Evolutionary conservation across 2,797 vertebrate genomes (phyloP), one percentile per base, ranked within the genome.

Genomic region (Myripristis jacobus): DNA sequence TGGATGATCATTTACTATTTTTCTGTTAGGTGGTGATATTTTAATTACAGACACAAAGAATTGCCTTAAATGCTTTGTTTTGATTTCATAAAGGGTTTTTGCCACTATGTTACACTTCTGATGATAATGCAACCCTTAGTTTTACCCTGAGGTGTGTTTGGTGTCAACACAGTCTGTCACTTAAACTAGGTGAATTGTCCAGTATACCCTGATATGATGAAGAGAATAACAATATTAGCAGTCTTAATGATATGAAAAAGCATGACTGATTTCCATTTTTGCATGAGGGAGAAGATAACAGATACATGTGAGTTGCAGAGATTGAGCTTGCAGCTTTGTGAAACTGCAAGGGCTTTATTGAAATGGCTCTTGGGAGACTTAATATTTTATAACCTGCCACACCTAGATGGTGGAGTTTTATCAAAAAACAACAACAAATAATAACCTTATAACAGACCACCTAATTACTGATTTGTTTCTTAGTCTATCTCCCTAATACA

Each of bases 21-120:
- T 15, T 41, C 38, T 41, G 38, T 41, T 15, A 15, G 38, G 12
- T 4, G 38, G 13, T 12, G 12, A 56, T 66, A 25, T n/a, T 10
- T n/a, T 38, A 53, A 58, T 15, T 5, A 68, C 16, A 76, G 57
- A 7, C 36, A 60, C 21, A 29, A 43, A 22, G 66, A n/a, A 11
- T 13, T 13, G 12, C 3, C 34, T 10, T 7, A 36, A 36, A 36
- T 36, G 34, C 8, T 36, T 36, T 10, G 6, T 7, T 41, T 15
- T 41, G 38, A 41, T 41, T 41, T 41, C 38, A 15, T 15, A 41
- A 41, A 29, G 15, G 38, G 3, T 38, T 10, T 41, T 15, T 41
- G 12, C 12, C 12, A 15, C 15, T 41, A 41, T 3, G 12, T 41
- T 41, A 41, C 15, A 13, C 13, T 15, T 41, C 13, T 2, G 6